Base-by-base conservation (phyloP, 2,888 invertebrate species). In the Empis stercorea region DNA sequence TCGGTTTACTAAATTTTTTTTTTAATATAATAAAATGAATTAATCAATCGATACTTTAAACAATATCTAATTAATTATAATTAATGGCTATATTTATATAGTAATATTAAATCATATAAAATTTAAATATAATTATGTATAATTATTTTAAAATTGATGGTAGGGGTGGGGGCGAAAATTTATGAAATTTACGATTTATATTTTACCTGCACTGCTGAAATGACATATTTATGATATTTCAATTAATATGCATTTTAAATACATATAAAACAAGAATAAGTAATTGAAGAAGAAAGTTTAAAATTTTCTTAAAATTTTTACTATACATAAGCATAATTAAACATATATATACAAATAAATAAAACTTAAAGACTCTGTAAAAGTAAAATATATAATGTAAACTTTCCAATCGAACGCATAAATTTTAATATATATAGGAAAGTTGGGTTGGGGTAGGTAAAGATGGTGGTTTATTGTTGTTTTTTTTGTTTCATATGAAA, bases 331-430 rank as follows among this genome's bases (percentile, higher is more conserved):
- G 23, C 23, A 27, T 9, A 27, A 27, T 27, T 27, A 27, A 27
- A 27, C 23, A 27, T 27, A 27, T 27, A 27, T 7, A n/a, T n/a
- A n/a, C n/a, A n/a, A n/a, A n/a, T n/a, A n/a, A n/a, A n/a, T n/a
- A n/a, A n/a, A n/a, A n/a, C n/a, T n/a, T 27, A 27, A 27, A 27
- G 23, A 7, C 7, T 27, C n/a, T n/a, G n/a, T n/a, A n/a, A 6
- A 27, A 27, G 23, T 27, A 4, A 27, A 40, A 40, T 40, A 40
- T 27, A 13, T n/a, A n/a, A n/a, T n/a, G n/a, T n/a, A n/a, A n/a
- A n/a, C n/a, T 40, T 40, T 40, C 27, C 40, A 40, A 40, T 40
- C 40, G 40, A 40, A 40, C 40, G 40, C 40, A 40, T 27, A 23
- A 40, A 40, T 40, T 20, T n/a, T 23, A 27, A 20, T 27, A 23